A percentile compares a stretch with the other conserved stretches of the same genome.
These are phyloP conservation scores for Euphonia xanthogaster DNA, from an alignment of 2,797 vertebrate genomes.

Conservation along the genomic window DNA sequence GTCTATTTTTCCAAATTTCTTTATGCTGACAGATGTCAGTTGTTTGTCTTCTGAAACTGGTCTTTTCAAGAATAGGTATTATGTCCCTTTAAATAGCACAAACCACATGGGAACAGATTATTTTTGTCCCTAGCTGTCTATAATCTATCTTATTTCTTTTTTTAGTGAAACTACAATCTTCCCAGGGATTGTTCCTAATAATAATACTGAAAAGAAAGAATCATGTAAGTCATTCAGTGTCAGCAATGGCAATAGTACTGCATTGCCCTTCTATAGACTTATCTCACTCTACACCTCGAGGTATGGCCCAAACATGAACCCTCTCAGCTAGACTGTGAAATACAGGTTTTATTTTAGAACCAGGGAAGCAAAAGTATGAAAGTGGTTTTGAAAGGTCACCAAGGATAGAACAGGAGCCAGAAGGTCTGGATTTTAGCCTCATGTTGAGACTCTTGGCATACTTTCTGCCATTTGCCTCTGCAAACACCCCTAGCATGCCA, in stretches of 20 bases:
- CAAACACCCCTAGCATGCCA: not conserved
- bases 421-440: constrained; percentile 5
- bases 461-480: not conserved
- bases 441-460: not conserved
- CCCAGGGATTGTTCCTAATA: constrained; percentile 58
- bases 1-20: not conserved
- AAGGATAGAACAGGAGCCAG: not conserved
- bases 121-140: constrained; percentile 42
- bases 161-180: constrained; percentile 46
- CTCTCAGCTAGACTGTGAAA: not conserved
- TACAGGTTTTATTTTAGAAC: constrained; percentile 28
- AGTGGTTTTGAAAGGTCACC: constrained; percentile 18
- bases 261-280: not conserved
- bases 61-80: constrained; percentile 25
- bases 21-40: not conserved
- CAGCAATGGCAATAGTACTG: not conserved
- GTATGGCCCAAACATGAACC: not conserved
- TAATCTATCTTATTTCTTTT: not conserved
- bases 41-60: not conserved
- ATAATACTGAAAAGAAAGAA: constrained; percentile 26
- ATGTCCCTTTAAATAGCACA: constrained; percentile 48
- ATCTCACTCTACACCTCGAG: not conserved
- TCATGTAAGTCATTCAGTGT: not conserved
- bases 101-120: constrained; percentile 23
- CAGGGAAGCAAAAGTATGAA: not conserved